These are phyloP conservation scores for Geococcyx californianus DNA, from an alignment of 2,113 vertebrate genomes.

Conservation along the genomic window DNA sequence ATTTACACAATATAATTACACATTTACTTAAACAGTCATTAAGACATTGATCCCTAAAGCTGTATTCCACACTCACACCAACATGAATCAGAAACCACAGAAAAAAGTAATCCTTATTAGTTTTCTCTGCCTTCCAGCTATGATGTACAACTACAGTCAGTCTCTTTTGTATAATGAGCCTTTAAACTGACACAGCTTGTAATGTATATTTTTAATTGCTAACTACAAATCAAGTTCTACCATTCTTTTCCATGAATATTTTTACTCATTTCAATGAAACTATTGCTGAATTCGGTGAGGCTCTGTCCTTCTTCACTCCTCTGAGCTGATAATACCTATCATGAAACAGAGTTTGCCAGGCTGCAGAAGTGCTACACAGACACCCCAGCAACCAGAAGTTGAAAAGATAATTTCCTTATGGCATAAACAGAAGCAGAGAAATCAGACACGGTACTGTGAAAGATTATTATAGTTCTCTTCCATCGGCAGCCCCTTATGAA, in stretches of 20 bases:
- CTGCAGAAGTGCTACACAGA: not conserved
- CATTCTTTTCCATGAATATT: not conserved
- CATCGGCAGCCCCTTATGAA: not conserved
- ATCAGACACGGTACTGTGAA: not conserved
- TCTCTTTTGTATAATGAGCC: not conserved
- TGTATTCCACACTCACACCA: not conserved
- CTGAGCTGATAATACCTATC: not conserved
- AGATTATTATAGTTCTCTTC: not conserved
- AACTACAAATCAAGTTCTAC: not conserved
- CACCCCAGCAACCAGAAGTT: not conserved
- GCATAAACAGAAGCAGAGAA: not conserved
- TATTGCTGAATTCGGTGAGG: not conserved
- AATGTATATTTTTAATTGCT: not conserved
- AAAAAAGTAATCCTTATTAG: not conserved
- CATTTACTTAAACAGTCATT: not conserved
- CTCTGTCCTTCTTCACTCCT: not conserved
- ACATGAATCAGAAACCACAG: conserved; percentile 1
- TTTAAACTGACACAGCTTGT: not conserved
- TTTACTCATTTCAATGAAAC: not conserved
- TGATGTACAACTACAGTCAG: not conserved
- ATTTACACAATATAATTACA: not conserved
- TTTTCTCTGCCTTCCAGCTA: not conserved
- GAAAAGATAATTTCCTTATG: not conserved
- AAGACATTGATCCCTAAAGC: not conserved
- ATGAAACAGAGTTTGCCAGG: not conserved